These are phyloP conservation scores for Eleutherodactylus coqui DNA, from an alignment of 2,797 vertebrate species.

Conservation along the genomic window DNA sequence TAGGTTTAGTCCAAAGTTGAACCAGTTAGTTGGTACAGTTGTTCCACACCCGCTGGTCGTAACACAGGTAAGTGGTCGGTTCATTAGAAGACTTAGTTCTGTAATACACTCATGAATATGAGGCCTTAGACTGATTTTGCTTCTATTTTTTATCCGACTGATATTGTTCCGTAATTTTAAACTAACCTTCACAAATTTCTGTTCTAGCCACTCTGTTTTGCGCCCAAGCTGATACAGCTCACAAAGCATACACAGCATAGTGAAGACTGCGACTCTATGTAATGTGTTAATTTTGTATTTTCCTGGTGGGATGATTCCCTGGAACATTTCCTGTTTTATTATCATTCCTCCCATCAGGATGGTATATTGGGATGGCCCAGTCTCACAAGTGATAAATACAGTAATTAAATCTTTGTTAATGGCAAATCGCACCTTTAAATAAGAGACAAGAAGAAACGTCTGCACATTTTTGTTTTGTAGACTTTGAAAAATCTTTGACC, in stretches of 20 bases:
- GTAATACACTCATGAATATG: neutral
- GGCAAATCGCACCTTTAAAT: constrained; percentile 57
- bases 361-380: constrained; percentile 61
- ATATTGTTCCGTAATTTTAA: neutral
- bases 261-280: neutral
- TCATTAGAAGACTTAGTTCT: too few species aligned
- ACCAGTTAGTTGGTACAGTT: too few species aligned
- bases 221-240: neutral
- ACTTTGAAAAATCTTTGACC: constrained; percentile 67
- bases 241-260: neutral
- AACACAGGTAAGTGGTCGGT: too few species aligned
- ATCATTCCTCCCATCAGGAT: constrained; percentile 65
- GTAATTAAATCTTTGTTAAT: constrained; percentile 70
- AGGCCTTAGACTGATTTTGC: neutral
- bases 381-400: constrained; percentile 70
- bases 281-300: constrained; percentile 39
- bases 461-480: constrained; percentile 63
- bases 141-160: neutral
- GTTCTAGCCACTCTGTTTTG: neutral
- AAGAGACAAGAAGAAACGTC: constrained; percentile 31
- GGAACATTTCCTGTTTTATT: constrained; percentile 67
- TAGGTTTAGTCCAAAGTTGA: too few species aligned
- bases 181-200: constrained; percentile 13
- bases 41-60: too few species aligned
- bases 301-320: constrained; percentile 62